Evolutionary conservation across 1,140 invertebrate species (phyloP).

Genomic region (Trichonephila clavata): DNA sequence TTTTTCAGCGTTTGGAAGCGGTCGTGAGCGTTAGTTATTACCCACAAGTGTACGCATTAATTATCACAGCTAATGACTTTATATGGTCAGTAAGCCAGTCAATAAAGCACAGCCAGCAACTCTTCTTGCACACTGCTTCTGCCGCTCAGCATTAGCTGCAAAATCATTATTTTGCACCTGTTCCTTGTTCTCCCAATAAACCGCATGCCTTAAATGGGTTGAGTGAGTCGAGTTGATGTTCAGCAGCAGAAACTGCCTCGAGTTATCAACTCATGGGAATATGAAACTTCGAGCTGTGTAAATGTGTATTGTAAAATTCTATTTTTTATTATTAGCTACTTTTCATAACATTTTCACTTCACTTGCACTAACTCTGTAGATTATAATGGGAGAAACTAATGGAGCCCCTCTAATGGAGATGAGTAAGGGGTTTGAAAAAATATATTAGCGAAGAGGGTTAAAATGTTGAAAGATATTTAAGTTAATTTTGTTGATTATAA

Average conservation of each 20-base stretch:
- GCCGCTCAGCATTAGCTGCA: slow-evolving; percentile 51
- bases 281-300: background rate
- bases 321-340: slow-evolving; percentile 2
- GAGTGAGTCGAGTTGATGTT: slow-evolving; percentile 13
- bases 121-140: background rate
- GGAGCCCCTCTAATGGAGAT: background rate
- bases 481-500: background rate
- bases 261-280: slow-evolving; percentile 17
- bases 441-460: background rate
- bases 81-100: slow-evolving; percentile 76
- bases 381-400: slow-evolving; percentile 9
- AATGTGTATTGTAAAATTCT: background rate
- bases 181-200: slow-evolving; percentile 60
- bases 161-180: slow-evolving; percentile 77
- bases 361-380: background rate
- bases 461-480: background rate
- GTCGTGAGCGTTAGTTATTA: slow-evolving; percentile 50
- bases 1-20: slow-evolving; percentile 18
- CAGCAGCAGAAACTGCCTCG: slow-evolving; percentile 6
- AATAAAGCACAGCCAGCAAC: slow-evolving; percentile 62
- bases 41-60: slow-evolving; percentile 53
- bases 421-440: background rate
- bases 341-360: background rate
- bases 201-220: slow-evolving; percentile 17
- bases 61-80: slow-evolving; percentile 76